A percentile compares a stretch with the other conserved stretches of the same genome.
phyloP scores from a whole-genome alignment of 2,888 invertebrate genomes.

The Folsomia candida region DNA sequence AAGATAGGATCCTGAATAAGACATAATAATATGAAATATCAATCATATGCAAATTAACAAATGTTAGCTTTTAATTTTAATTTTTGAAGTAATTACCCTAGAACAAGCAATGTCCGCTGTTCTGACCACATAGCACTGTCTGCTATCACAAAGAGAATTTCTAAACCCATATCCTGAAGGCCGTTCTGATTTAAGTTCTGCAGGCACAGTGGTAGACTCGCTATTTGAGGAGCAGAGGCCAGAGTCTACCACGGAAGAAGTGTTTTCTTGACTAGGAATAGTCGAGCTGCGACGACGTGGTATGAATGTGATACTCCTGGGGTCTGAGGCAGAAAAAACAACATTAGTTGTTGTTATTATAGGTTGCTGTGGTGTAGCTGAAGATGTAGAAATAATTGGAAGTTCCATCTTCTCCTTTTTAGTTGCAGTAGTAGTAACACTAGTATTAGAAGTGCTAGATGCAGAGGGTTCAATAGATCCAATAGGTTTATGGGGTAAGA shows the following conservation, averaged over 20 bases:
- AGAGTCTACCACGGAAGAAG: neutral
- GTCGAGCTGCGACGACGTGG: neutral
- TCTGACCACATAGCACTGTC: neutral
- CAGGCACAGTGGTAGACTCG: neutral
- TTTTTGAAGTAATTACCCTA: conserved; percentile 16
- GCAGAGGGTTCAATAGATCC: neutral
- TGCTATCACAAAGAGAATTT: neutral
- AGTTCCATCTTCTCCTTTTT: neutral
- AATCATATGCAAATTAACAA: neutral
- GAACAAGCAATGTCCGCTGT: conserved; percentile 28
- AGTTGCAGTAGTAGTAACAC: neutral
- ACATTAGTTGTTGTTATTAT: neutral
- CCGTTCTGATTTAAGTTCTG: neutral
- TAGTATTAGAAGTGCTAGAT: neutral
- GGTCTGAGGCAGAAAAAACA: neutral
- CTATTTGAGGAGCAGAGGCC: too few species aligned
- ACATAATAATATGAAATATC: neutral
- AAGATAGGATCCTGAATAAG: conserved; percentile 52
- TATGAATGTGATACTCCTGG: too few species aligned
- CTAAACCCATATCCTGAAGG: neutral
- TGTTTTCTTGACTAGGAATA: neutral
- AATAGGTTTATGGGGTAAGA: neutral
- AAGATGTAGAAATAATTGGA: neutral
- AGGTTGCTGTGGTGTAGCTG: neutral
- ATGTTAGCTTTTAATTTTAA: neutral